These are phyloP conservation scores for Orycteropus afer DNA, from an alignment of 2,113 vertebrate genomes.

Conservation along the genomic window DNA sequence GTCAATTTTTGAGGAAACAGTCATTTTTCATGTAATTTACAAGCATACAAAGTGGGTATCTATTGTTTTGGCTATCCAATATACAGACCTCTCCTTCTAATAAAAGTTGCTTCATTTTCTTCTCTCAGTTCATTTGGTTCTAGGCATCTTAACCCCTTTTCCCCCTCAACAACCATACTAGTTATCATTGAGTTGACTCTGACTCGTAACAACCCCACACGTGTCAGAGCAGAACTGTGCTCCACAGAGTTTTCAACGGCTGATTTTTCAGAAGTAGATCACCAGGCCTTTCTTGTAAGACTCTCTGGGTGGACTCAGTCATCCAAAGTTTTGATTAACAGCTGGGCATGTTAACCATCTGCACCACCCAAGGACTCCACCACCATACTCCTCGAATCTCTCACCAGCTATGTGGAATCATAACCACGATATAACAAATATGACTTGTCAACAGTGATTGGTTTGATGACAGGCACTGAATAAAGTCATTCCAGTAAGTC, in stretches of 20 bases:
- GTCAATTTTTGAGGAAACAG: background rate
- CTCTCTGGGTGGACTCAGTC: background rate
- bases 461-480: background rate
- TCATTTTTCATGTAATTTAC: constrained; percentile 5
- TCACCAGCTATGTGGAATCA: background rate
- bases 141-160: background rate
- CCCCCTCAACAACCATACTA: background rate
- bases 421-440: background rate
- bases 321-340: no score
- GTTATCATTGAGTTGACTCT: background rate
- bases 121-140: background rate
- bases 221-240: background rate
- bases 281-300: background rate
- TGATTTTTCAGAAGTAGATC: background rate
- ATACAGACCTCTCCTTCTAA: background rate
- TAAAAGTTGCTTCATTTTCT: background rate
- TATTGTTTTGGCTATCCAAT: background rate
- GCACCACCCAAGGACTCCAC: background rate
- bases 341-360: background rate
- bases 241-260: background rate
- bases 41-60: background rate
- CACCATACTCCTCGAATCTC: background rate
- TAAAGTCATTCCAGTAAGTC: background rate
- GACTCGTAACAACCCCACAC: background rate
- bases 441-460: background rate